Evolutionary conservation across 2,113 vertebrate genomes (phyloP), one percentile per base, ranked within the genome.

Genomic region (Rhinogobius similis): DNA sequence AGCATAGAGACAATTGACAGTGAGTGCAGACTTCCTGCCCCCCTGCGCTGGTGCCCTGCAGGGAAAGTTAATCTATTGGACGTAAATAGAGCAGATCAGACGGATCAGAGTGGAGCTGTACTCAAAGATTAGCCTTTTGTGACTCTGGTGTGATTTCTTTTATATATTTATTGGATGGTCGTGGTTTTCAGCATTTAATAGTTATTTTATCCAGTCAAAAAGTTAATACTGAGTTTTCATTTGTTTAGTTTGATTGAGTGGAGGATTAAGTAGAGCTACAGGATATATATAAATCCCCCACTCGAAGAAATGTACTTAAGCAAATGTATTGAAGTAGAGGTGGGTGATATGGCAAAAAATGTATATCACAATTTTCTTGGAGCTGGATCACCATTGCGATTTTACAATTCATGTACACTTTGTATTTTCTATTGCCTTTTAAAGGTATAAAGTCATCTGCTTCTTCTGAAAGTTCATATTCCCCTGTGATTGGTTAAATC

Each of bases 1-100:
- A 65, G 59, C 66, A 70, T 59, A 56, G 71, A 82, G 67, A 78
- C 72, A 63, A 10, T 20, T 21, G 36, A 24, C 36, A 64, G 62
- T 67, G 65, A 85, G 70, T 13, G 32, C 39, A 56, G 44, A 70
- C 80, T 83, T 85, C 82, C 87, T 86, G 68, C 62, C 72, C 72
- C 29, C 18, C 58, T 44, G 73, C 44, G 65, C 24, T 24, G 46
- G 44, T 41, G 56, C 36, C 77, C 77, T 55, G 78, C 20, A 38
- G 67, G 67, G 74, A 87, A 80, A 80, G 73, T 78, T 73, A 73
- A 83, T 81, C 77, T 72, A 77, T 73, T 10, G 44, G 58, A 77
- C 77, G 44, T 53, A 73, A 82, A 83, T 79, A 80, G 62, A 76
- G 63, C 50, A 71, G 81, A 71, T 82, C 77, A 75, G 65, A 73